A percentile compares a stretch with the other conserved stretches of the same genome.
Evolutionary conservation across 1,140 invertebrate genomes (phyloP).

Genomic region (Cyclina sinensis): DNA sequence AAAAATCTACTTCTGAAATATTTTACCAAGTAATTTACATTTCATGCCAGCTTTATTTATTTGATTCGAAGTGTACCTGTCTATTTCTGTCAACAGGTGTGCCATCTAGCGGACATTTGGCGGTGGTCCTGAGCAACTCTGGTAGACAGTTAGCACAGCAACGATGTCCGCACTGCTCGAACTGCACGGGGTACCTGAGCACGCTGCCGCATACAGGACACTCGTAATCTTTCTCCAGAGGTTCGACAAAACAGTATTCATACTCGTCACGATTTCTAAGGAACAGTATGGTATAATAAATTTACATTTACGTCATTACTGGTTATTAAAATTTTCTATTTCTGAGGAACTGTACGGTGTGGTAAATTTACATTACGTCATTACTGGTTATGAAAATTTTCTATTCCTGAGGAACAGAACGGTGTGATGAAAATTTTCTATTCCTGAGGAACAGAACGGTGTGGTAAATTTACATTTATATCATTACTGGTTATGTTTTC

Average conservation of each 20-base stretch:
- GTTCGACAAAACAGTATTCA: conserved; percentile 72
- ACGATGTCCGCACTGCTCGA: conserved; percentile 81
- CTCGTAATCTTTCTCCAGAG: conserved; percentile 78
- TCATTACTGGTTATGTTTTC: too few relatives aligned
- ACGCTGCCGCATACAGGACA: conserved; percentile 78
- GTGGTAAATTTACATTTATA: too few relatives aligned
- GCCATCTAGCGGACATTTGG: conserved; percentile 78
- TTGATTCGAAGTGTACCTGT: conserved; percentile 31
- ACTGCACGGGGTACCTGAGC: conserved; percentile 78
- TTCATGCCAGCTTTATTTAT: neutral
- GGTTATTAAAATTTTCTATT: too few relatives aligned
- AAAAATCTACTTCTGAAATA: neutral
- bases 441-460: neutral
- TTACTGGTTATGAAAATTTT: too few relatives aligned
- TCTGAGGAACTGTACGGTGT: neutral
- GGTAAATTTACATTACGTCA: too few relatives aligned
- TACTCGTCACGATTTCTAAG: conserved; percentile 64
- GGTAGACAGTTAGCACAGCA: conserved; percentile 81
- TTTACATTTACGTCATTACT: too few relatives aligned
- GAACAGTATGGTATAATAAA: neutral
- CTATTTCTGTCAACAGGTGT: conserved; percentile 73
- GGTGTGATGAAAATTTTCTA: too few relatives aligned
- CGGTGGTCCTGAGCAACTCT: conserved; percentile 73
- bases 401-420: neutral
- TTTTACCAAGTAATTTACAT: neutral